These are phyloP conservation scores for Drosophila helvetica DNA, from an alignment of 2,888 invertebrate species.

Conservation along the genomic window DNA sequence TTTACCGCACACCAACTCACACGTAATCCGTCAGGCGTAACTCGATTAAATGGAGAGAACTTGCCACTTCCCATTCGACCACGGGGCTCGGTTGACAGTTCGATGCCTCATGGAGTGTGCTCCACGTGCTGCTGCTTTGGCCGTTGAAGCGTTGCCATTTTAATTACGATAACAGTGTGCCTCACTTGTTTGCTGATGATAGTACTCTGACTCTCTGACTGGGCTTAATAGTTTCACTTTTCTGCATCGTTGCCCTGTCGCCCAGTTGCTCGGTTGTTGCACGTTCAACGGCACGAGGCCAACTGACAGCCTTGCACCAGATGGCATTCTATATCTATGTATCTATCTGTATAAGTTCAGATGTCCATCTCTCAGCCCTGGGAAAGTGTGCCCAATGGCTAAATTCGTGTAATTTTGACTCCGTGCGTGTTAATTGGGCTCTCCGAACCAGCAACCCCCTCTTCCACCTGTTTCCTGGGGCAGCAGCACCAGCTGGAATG, in stretches of 20 bases:
- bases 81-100: slow-evolving; percentile 18
- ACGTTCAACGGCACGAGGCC: slow-evolving; percentile 25
- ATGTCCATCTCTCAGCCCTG: slow-evolving; percentile 23
- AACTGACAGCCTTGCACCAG: slow-evolving; percentile 57
- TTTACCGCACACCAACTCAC: slow-evolving; percentile 47
- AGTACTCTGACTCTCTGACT: neutral
- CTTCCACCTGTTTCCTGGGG: neutral
- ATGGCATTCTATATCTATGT: slow-evolving; percentile 52
- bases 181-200: neutral
- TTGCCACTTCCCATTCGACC: slow-evolving; percentile 34
- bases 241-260: slow-evolving; percentile 20
- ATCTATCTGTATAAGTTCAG: slow-evolving; percentile 52
- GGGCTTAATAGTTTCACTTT: slow-evolving; percentile 56
- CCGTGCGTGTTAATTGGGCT: slow-evolving; percentile 65
- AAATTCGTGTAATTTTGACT: slow-evolving; percentile 54
- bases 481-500: neutral
- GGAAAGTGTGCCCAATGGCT: slow-evolving; percentile 67
- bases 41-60: slow-evolving; percentile 27
- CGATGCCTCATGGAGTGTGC: slow-evolving; percentile 1
- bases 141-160: slow-evolving; percentile 42
- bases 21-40: slow-evolving; percentile 47
- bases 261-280: slow-evolving; percentile 36
- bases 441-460: slow-evolving; percentile 9
- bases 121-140: slow-evolving; percentile 22
- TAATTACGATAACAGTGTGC: slow-evolving; percentile 35